phyloP scores from a whole-genome alignment of 2,113 vertebrate genomes.

The Chinchilla lanigera region DNA sequence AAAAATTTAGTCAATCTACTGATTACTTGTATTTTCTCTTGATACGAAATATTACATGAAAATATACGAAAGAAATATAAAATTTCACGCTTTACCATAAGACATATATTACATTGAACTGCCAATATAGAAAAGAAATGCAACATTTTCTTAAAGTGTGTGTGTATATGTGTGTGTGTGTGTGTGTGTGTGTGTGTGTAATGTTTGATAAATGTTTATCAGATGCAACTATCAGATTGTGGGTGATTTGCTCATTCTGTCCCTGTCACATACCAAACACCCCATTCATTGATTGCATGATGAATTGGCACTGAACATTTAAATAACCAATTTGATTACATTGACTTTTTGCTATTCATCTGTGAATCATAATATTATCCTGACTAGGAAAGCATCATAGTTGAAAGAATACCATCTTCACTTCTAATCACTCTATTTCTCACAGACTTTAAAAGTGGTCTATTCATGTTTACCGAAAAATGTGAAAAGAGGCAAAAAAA shows the following conservation, averaged over 20 bases:
- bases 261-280: neutral
- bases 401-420: slow-evolving; percentile 51
- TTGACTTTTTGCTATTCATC: neutral
- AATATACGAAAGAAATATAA: neutral
- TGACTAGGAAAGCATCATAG: neutral
- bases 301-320: neutral
- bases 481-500: neutral
- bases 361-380: neutral
- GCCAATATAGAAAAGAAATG: neutral
- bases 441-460: slow-evolving; percentile 73
- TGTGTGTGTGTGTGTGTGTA: neutral
- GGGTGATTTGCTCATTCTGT: neutral
- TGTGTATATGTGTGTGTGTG: too few relatives aligned
- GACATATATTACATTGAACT: neutral
- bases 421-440: slow-evolving; percentile 31
- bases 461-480: slow-evolving; percentile 63
- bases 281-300: neutral
- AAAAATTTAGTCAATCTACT: neutral
- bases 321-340: neutral
- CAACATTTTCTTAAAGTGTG: neutral
- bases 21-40: neutral
- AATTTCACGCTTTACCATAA: neutral
- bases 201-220: neutral
- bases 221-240: neutral
- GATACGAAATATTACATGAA: neutral